Base-by-base conservation (phyloP, 2,797 vertebrate species). In the Cichlasoma orientale region DNA sequence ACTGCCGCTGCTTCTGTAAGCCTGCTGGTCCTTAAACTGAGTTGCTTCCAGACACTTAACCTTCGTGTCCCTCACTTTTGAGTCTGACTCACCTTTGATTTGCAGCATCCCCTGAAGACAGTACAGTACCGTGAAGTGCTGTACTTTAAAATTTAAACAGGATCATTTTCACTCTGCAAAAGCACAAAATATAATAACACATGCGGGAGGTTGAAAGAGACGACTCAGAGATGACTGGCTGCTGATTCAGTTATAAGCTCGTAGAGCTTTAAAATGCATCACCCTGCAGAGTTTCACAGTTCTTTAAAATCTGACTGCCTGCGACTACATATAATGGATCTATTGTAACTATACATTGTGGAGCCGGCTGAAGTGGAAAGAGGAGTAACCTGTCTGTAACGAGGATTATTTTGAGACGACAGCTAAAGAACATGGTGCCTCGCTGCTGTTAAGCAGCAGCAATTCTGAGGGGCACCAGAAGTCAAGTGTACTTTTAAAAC, bases 341-440 rank as follows among this genome's bases (percentile, higher is more conserved):
- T 82, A 77, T 75, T 21, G 69, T 86, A 68, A 72, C 72, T 23
- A 74, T 72, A 84, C 79, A 53, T 76, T 27, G 16, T 55, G 56
- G 25, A 53, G 87, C 31, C 4, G 19, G 58, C 47, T 83, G 8
- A 50, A 68, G 77, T 27, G 54, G 47, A 8, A 50, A 80, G 83
- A 78, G 82, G 68, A 82, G 73, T 54, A 56, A 80, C 82, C 66
- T 53, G 76, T 82, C 82, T 74, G 74, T 78, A 77, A 68, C 19
- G 79, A 84, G 89, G 88, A 92, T 92, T 91, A 93, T 91, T 92
- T 92, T 84, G 76, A 90, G 91, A 83, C 85, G 89, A 94, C 90
- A 93, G 89, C 92, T 89, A 89, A 92, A 93, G 83, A 92, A 73
- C 86, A 92, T 75, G 88, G 31, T 92, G 86, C 85, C 68, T 33